phyloP scores from a whole-genome alignment of 2,888 invertebrate species.

The Exocentrus adspersus region DNA sequence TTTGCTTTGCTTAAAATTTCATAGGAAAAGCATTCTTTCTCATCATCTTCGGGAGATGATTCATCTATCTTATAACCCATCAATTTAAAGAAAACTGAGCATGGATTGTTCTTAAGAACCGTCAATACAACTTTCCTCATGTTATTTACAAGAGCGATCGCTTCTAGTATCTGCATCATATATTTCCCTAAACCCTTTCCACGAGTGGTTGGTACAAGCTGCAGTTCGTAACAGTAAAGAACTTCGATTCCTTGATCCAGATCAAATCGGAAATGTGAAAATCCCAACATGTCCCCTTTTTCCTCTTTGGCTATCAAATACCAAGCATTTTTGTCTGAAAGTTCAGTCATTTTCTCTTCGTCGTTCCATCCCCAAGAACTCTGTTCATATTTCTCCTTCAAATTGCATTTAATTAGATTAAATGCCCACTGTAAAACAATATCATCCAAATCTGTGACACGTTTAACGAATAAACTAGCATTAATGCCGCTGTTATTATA shows the following conservation, averaged over 20 bases:
- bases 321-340: constrained; percentile 78
- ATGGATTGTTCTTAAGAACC: constrained; percentile 80
- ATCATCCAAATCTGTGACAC: constrained; percentile 68
- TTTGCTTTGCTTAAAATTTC: too few relatives aligned
- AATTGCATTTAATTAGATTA: constrained; percentile 80
- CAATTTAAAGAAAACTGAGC: constrained; percentile 80
- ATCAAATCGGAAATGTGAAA: constrained; percentile 86
- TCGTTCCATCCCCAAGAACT: constrained; percentile 86
- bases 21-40: too few relatives aligned
- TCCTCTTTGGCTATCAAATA: constrained; percentile 73
- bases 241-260: constrained; percentile 81
- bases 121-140: constrained; percentile 87
- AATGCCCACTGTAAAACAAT: constrained; percentile 75
- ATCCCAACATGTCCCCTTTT: constrained; percentile 70
- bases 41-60: too few relatives aligned
- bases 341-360: constrained; percentile 76
- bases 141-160: constrained; percentile 76
- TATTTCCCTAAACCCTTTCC: constrained; percentile 86
- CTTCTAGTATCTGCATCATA: constrained; percentile 81
- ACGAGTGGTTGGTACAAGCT: constrained; percentile 76
- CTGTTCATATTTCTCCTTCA: constrained; percentile 85
- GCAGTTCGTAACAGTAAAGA: constrained; percentile 89
- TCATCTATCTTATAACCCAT: too few relatives aligned
- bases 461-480: constrained; percentile 70
- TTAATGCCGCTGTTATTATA: constrained; percentile 71